These are phyloP conservation scores for Pristionchus arcanus DNA, from an alignment of 2,888 invertebrate genomes.

Conservation along the genomic window DNA sequence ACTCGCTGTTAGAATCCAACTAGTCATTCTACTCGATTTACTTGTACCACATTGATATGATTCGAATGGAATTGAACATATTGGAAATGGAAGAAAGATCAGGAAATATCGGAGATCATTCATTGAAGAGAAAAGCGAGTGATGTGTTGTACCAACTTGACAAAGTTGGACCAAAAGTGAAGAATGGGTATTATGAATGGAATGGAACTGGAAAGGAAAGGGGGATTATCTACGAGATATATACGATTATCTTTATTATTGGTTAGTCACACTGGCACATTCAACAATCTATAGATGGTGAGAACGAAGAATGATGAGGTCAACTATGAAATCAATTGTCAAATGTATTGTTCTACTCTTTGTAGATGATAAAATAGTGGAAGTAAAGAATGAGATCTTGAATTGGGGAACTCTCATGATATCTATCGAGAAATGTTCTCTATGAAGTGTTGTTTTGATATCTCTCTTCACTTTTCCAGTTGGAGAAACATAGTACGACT, in stretches of 20 bases:
- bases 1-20: conserved; percentile 44
- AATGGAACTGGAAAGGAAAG: not conserved
- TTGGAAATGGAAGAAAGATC: not conserved
- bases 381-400: not conserved
- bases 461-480: too few species aligned
- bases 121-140: not conserved
- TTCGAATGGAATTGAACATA: conserved; percentile 26
- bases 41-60: conserved; percentile 46
- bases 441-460: not conserved
- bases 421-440: not conserved
- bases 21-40: conserved; percentile 35
- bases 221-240: not conserved
- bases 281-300: not conserved
- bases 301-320: not conserved
- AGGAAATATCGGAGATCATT: conserved; percentile 4
- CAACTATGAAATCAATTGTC: not conserved
- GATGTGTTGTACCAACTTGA: not conserved
- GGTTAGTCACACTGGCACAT: not conserved
- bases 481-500: too few species aligned
- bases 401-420: not conserved
- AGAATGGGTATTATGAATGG: not conserved
- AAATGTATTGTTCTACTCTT: not conserved
- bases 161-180: not conserved
- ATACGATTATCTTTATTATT: conserved; percentile 5
- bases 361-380: too few species aligned